phyloP scores from a whole-genome alignment of 2,797 vertebrate species.

The Enoplosus armatus region DNA sequence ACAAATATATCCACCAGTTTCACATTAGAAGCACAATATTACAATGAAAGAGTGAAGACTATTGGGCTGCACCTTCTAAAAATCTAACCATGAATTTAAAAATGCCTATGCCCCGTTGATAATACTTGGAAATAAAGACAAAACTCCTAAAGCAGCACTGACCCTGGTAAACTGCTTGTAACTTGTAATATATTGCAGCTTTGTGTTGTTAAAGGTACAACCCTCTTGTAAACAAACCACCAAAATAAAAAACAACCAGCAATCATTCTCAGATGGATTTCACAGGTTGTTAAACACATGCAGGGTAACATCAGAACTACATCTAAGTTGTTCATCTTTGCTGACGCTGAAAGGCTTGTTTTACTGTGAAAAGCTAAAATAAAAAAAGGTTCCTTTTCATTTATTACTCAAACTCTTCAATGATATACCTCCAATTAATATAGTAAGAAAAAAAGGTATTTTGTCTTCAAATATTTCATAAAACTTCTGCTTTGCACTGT shows the following conservation, averaged over 20 bases:
- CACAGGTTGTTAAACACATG: background rate
- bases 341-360: conserved; percentile 8
- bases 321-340: background rate
- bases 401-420: background rate
- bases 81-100: background rate
- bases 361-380: background rate
- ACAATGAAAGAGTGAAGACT: background rate
- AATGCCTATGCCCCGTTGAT: background rate
- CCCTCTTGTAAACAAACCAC: conserved; percentile 17
- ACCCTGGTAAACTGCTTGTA: background rate
- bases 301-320: background rate
- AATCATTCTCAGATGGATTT: background rate
- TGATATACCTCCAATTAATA: background rate
- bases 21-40: background rate
- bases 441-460: background rate
- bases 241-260: background rate
- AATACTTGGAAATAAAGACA: background rate
- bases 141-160: background rate
- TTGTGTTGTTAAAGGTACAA: background rate
- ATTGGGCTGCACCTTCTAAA: background rate
- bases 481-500: background rate
- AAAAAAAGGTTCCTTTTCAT: background rate
- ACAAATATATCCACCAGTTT: background rate
- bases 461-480: background rate
- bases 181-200: background rate